Percentiles rank a stretch among this genome's conserved stretches.
These are phyloP conservation scores for Coluber constrictor DNA, from an alignment of 2,797 vertebrate genomes.

Conservation along the genomic window DNA sequence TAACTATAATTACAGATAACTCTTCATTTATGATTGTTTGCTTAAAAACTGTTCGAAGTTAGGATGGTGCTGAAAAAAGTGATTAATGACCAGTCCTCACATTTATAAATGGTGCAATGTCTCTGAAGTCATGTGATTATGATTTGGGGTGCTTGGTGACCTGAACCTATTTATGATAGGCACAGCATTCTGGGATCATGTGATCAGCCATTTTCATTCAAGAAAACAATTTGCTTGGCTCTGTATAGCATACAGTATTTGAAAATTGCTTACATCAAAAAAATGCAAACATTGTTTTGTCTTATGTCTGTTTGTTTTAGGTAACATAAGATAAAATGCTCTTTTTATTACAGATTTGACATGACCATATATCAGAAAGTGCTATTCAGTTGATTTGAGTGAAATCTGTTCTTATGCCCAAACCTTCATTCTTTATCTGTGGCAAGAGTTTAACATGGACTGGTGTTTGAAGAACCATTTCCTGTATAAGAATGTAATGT, in stretches of 20 bases:
- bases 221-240: constrained; percentile 13
- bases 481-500: background rate
- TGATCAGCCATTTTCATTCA: constrained; percentile 19
- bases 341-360: constrained; percentile 20
- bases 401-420: constrained; percentile 44
- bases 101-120: background rate
- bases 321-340: constrained; percentile 29
- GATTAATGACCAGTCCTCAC: background rate
- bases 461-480: background rate
- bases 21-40: background rate
- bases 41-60: background rate
- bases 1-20: constrained; percentile 6
- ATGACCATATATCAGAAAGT: background rate
- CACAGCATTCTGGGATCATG: background rate
- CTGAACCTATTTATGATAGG: background rate
- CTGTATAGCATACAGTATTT: background rate
- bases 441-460: background rate
- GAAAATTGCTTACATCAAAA: constrained; percentile 12
- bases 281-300: constrained; percentile 14
- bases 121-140: background rate
- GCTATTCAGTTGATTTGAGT: constrained; percentile 30
- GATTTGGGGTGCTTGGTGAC: background rate
- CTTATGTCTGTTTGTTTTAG: background rate
- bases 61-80: background rate
- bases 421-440: constrained; percentile 18